Percentiles rank a stretch among this genome's conserved stretches.
Conservation (phyloP, 1,140 invertebrate species). For the Achatina immaculata region DNA sequence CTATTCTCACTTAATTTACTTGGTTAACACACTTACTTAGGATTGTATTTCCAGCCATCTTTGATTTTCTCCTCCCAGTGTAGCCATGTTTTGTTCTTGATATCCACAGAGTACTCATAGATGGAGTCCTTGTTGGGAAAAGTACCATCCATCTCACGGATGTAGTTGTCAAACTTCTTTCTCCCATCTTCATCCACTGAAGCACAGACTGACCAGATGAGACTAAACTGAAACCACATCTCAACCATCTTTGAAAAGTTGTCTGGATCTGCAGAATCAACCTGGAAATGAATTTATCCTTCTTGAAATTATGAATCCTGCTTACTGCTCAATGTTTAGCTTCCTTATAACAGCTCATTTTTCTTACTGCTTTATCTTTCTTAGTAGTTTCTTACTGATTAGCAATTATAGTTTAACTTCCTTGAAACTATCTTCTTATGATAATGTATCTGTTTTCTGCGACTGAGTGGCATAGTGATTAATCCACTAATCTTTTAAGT, state of each 20-base stretch:
- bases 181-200: conserved; percentile 85
- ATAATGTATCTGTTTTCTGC: too few relatives aligned
- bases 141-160: conserved; percentile 84
- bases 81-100: conserved; percentile 77
- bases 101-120: conserved; percentile 88
- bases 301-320: too few relatives aligned
- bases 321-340: too few relatives aligned
- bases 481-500: too few relatives aligned
- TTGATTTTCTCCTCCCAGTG: conserved; percentile 84
- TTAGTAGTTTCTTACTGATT: too few relatives aligned
- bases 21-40: conserved; percentile 75
- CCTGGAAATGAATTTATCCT: conserved; percentile 48
- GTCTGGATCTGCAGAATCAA: conserved; percentile 64
- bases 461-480: too few relatives aligned
- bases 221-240: conserved; percentile 82
- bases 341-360: too few relatives aligned
- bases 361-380: too few relatives aligned
- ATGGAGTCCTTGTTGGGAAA: conserved; percentile 88
- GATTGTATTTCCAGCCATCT: conserved; percentile 79
- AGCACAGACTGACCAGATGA: conserved; percentile 87
- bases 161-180: conserved; percentile 82
- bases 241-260: conserved; percentile 76
- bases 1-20: too few relatives aligned
- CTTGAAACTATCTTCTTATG: too few relatives aligned
- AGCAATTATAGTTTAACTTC: too few relatives aligned